phyloP scores from a whole-genome alignment of 1,140 invertebrate genomes.

The Centruroides sculpturatus region DNA sequence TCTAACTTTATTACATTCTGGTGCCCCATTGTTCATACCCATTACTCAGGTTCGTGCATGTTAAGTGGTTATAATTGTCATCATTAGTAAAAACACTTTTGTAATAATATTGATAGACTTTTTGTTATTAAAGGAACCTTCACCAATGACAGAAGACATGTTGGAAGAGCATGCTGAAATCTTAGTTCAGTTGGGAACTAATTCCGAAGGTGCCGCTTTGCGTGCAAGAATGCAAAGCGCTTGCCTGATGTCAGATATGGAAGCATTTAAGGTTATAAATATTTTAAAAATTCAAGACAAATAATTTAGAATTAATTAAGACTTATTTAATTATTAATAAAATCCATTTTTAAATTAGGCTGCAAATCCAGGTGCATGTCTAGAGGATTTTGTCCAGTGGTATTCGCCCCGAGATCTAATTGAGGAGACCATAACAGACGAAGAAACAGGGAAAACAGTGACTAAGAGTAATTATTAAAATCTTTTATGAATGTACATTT shows the following conservation, averaged over 20 bases:
- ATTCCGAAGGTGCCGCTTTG: conserved; percentile 63
- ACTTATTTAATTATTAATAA: conserved; percentile 3
- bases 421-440: conserved; percentile 31
- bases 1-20: conserved; percentile 39
- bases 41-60: conserved; percentile 50
- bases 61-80: too few relatives aligned
- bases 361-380: conserved; percentile 77
- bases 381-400: conserved; percentile 96
- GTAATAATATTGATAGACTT: not conserved
- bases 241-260: conserved; percentile 91
- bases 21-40: conserved; percentile 56
- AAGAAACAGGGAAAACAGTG: conserved; percentile 20
- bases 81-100: not conserved
- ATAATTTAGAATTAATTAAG: too few relatives aligned
- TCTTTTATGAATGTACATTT: not conserved
- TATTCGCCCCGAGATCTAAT: conserved; percentile 94
- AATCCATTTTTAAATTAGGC: conserved; percentile 38
- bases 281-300: too few relatives aligned
- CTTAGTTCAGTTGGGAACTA: conserved; percentile 69
- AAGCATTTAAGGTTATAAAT: conserved; percentile 70
- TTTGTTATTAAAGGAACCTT: conserved; percentile 47
- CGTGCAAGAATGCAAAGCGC: conserved; percentile 88
- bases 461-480: conserved; percentile 2
- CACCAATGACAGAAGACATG: conserved; percentile 94
- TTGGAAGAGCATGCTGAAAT: conserved; percentile 83